These are phyloP conservation scores for Eriosoma lanigerum DNA, from an alignment of 1,140 invertebrate genomes.

Conservation along the genomic window DNA sequence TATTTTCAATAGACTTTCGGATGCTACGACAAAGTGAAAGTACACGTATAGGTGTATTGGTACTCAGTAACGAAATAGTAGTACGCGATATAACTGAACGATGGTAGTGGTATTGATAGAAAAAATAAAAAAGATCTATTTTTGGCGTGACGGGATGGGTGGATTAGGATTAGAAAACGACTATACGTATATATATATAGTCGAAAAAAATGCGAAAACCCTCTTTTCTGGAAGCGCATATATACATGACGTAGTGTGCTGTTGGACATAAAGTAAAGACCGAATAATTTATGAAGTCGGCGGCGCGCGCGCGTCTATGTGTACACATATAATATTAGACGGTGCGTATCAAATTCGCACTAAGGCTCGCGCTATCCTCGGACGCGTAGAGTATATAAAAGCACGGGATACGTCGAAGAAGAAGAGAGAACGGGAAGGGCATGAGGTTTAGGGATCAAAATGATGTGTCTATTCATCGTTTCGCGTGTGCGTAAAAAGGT, in stretches of 20 bases:
- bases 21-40: not conserved
- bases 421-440: not conserved
- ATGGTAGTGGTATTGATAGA: not conserved
- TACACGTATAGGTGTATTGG: not conserved
- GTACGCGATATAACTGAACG: too few species aligned
- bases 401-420: not conserved
- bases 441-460: conserved; percentile 48
- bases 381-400: not conserved
- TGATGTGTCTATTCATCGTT: conserved; percentile 54
- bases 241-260: too few species aligned
- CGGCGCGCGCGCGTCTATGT: not conserved
- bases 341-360: conserved; percentile 24
- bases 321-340: conserved; percentile 19
- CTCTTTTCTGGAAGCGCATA: not conserved
- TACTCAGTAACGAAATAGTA: not conserved
- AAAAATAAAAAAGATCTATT: conserved; percentile 12
- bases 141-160: not conserved
- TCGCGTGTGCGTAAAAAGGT: conserved; percentile 51
- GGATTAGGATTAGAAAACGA: conserved; percentile 31
- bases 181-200: not conserved
- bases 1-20: conserved; percentile 11
- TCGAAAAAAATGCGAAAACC: not conserved
- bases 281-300: conserved; percentile 47
- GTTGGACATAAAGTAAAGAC: conserved; percentile 44
- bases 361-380: not conserved